phyloP scores from a whole-genome alignment of 2,797 vertebrate genomes.

The Sebastes jordani region DNA sequence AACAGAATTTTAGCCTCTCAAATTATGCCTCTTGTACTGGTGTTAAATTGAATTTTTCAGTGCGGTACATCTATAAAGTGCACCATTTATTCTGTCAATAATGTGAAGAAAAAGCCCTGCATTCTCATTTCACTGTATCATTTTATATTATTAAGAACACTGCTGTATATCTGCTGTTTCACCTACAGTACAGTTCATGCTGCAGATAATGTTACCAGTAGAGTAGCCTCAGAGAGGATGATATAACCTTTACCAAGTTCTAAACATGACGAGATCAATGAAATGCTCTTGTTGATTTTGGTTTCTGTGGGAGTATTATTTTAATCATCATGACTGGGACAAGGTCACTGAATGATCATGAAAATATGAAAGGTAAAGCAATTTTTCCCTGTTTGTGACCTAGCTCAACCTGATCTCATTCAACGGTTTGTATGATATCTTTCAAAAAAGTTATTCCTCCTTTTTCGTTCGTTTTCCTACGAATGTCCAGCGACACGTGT shows the following conservation, averaged over 20 bases:
- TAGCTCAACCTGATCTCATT: no score
- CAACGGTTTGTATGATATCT: no score
- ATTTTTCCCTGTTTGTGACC: background rate
- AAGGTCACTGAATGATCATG: constrained; percentile 3
- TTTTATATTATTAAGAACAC: background rate
- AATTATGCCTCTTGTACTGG: background rate
- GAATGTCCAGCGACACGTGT: no score
- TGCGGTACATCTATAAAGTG: background rate
- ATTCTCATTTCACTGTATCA: background rate
- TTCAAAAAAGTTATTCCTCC: no score
- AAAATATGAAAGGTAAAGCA: background rate
- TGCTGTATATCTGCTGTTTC: background rate
- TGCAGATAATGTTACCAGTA: constrained; percentile 24
- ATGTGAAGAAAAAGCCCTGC: background rate
- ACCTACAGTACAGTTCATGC: constrained; percentile 8
- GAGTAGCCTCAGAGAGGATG: constrained; percentile 4
- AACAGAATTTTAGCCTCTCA: background rate
- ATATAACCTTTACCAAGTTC: constrained; percentile 15
- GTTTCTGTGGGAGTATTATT: constrained; percentile 35
- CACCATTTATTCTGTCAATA: background rate
- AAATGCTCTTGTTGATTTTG: constrained; percentile 14
- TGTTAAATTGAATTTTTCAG: background rate
- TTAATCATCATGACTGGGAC: constrained; percentile 17
- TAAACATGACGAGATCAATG: constrained; percentile 41
- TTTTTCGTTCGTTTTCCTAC: no score